Base-by-base conservation (phyloP, 64 coral and sea anemone species). In the Pachyseris speciosa region DNA sequence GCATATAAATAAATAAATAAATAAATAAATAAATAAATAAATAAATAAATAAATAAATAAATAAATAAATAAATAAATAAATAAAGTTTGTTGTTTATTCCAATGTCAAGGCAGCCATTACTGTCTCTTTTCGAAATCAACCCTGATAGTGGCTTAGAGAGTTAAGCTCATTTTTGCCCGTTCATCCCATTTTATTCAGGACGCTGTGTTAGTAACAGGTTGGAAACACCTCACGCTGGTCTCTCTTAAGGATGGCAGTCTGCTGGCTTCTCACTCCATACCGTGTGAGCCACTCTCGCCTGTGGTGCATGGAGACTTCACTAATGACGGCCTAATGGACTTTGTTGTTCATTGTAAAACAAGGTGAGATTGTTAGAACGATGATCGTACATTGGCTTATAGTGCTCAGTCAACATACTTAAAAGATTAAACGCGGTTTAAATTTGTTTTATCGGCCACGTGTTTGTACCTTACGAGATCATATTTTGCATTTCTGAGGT, bases 241-340 rank as follows among this genome's bases (percentile, higher is more conserved):
- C 11, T 93, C 93, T 20, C 67, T 99, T 26, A 74, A 78, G 20
- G 91, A 95, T 78, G 97, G 97, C 50, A 51, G 77, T 41, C 58
- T 99, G 9, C 25, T 95, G 40, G 57, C 97, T 67, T 75, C 80
- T 13, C 93, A 99, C 45, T 92, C 97, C 68, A 85, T 95, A 24
- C 97, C 97, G 41, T 99, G 97, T 66, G 84, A 92, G 73, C 78
- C 93, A 0, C 63, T 92, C 7, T 79, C 89, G 49, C 97, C 97
- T 55, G 73, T 91, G 4, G 58, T 92, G 22, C 79, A 90, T 22
- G 97, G 93, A 22, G 97, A 99, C 57, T 90, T 99, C 47, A 95
- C 72, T 49, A 99, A 99, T 93, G 94, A 99, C 86, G 93, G 86
- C 15, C 32, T 86, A 37, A 92, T 87, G 76, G 97, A 99, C 59